These are phyloP conservation scores for Buathra laborator DNA, from an alignment of 2,888 invertebrate genomes.

Conservation along the genomic window DNA sequence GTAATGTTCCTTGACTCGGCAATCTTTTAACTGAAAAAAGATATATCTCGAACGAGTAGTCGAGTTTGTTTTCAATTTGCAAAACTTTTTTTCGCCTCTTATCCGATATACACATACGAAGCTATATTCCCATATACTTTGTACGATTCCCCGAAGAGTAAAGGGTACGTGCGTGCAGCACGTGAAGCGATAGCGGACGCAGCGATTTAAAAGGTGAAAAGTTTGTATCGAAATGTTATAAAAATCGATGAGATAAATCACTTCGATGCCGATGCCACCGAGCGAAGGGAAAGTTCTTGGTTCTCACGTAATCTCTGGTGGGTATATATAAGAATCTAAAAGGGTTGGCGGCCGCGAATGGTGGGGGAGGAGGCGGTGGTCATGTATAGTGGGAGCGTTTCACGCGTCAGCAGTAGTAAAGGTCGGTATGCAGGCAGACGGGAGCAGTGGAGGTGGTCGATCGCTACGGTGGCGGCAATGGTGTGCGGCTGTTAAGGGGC, in stretches of 20 bases:
- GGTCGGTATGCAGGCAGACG: conserved; percentile 64
- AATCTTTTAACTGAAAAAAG: background rate
- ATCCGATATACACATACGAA: background rate
- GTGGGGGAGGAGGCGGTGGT: background rate
- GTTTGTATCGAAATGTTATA: conserved; percentile 51
- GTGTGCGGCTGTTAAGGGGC: conserved; percentile 65
- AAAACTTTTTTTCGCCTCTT: background rate
- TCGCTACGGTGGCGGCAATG: conserved; percentile 14
- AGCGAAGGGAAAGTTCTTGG: background rate
- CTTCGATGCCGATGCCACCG: conserved; percentile 31
- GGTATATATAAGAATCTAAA: conserved; percentile 6
- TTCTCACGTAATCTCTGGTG: conserved; percentile 44
- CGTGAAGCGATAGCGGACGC: background rate
- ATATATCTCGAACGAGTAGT: background rate
- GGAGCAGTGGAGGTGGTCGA: conserved; percentile 27
- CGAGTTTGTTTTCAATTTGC: background rate
- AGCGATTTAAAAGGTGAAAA: background rate
- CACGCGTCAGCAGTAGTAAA: conserved; percentile 65
- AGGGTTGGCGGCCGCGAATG: background rate
- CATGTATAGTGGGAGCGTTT: conserved; percentile 25
- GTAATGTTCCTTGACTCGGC: background rate
- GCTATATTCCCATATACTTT: background rate
- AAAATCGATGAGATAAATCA: conserved; percentile 63
- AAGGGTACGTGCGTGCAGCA: conserved; percentile 7
- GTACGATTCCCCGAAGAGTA: background rate